Evolutionary conservation across 2,888 invertebrate genomes (phyloP), one percentile per base, ranked within the genome.

Genomic region (Sarcophaga rosellei): DNA sequence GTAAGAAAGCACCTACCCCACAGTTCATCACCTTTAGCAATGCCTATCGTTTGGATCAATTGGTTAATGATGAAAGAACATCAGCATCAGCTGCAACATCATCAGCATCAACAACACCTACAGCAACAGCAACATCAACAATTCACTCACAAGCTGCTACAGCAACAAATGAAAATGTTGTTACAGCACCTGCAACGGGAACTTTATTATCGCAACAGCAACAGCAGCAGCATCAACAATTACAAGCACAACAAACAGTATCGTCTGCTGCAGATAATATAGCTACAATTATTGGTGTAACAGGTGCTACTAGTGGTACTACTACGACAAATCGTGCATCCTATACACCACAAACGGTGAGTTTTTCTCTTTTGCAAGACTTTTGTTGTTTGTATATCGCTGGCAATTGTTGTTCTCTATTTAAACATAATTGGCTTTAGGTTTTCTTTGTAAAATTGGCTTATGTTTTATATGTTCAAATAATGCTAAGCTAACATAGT

Each of bases 21-120:
- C 96, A 96, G 92, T 96, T 97, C 91, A 92, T 96, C 85, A 95
- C 96, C 78, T 97, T 97, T 93, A 94, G 97, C 89, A 96, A 96
- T 91, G 96, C 96, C 90, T 95, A 96, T 89, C 95, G 95, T 85
- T 94, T 96, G 90, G 95, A 95, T 89, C 94, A 95, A 87, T 94
- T 95, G 88, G 94, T 94, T 88, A 91, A 90, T 88, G 92, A 91
- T 88, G 92, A 92, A 88, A 92, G 92, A 84, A 91, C 83, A 85
- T 59, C 88, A 23, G 68, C 81, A 66, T 79, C 81, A 53, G 61
- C 87, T 75, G 82, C 88, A 63, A 87, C 89, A 82, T 21, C 86
- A 75, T 79, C 81, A 66, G 11, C 88, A 35, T 80, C 78, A 86
- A 74, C 88, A 66, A 65, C 15, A 53, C 3, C 47, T 12, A 47